phyloP scores from a whole-genome alignment of 2,113 vertebrate genomes.

The Cranoglanis bouderius region DNA sequence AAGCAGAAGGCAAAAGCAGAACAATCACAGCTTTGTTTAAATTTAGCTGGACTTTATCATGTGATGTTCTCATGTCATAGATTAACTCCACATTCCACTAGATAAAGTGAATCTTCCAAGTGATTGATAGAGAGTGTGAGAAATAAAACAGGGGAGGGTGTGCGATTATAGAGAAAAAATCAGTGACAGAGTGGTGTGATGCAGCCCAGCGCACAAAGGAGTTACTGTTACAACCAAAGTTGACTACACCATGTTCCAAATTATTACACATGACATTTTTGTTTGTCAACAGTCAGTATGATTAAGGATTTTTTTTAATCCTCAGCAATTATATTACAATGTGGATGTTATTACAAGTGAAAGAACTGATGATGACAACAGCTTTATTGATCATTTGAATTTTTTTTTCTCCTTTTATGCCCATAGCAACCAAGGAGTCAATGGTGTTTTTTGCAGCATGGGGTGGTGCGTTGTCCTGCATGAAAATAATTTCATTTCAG shows the following conservation, averaged over 20 bases:
- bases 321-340: no score
- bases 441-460: no score
- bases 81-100: neutral
- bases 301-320: neutral
- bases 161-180: neutral
- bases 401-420: no score
- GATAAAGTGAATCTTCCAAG: neutral
- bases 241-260: no score
- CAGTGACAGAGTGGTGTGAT: neutral
- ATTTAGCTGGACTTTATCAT: neutral
- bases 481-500: no score
- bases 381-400: no score
- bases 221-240: neutral
- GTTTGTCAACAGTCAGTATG: no score
- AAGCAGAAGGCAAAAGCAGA: neutral
- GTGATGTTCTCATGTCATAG: neutral
- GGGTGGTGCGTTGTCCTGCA: no score
- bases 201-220: neutral
- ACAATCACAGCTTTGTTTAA: conserved; percentile 17
- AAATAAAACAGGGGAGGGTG: neutral
- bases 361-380: no score
- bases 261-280: no score
- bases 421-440: no score
- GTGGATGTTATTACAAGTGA: no score
- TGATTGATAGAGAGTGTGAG: neutral